Evolutionary conservation across 2,113 vertebrate species (phyloP), one percentile per base, ranked within the genome.

Genomic region (Scomber scombrus): DNA sequence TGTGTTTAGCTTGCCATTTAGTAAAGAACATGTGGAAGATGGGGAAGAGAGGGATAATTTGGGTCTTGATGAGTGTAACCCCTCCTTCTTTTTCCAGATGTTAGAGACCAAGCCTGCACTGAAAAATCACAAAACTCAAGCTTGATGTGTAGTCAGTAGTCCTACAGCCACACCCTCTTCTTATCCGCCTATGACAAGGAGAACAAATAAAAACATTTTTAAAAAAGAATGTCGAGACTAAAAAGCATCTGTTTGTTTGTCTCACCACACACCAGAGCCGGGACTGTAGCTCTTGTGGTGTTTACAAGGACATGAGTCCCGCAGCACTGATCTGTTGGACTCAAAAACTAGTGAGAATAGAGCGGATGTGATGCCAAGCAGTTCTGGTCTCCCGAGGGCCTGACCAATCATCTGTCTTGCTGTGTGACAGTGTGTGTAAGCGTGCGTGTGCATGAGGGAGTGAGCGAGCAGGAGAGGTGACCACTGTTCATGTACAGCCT

Each of bases 21-120:
- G 82, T 84, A 74, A 90, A 87, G 81, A 91, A 88, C 90, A 91
- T 92, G 91, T 85, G 85, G 79, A 80, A 84, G 79, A 78, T 50
- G 23, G 71, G 60, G 52, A 40, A 71, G 52, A 66, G 75, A 72
- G 70, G 51, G 60, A 55, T 80, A 45, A 66, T 72, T 84, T 68
- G 67, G 83, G 81, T 66, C 11, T 65, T 51, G 71, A 46, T 78
- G 72, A 87, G 67, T 70, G 82, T 83, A 63, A 62, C 34, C 34
- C 86, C 72, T 82, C 69, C 51, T 58, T 75, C 31, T 72, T 82
- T 86, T 71, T 82, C 68, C 78, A 89, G 66, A 86, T 69, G 57
- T 81, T 75, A 84, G 89, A 93, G 92, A 93, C 93, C 93, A 94
- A 92, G 90, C 92, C 89, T 95, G 93, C 92, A 94, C 94, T 93